phyloP scores from a whole-genome alignment of 2,797 vertebrate species.

The Gymnoscopelus microlampas region DNA sequence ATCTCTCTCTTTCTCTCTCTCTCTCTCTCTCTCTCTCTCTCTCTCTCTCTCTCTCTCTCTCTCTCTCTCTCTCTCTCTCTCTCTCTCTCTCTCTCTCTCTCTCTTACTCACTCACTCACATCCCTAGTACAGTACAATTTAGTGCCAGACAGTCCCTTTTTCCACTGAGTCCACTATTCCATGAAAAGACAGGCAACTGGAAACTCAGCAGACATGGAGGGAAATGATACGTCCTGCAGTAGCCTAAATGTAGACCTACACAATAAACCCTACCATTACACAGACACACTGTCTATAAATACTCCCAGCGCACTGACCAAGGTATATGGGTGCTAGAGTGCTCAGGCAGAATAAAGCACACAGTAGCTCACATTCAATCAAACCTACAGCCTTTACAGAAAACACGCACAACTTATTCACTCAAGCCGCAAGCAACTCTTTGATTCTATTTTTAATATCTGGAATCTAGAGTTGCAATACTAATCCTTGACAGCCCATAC shows the following conservation, averaged over 20 bases:
- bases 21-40: not conserved
- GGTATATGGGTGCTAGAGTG: not conserved
- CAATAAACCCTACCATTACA: constrained; percentile 61
- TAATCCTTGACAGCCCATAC: too few species aligned
- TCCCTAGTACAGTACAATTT: not conserved
- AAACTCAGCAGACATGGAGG: constrained; percentile 13
- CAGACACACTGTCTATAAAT: constrained; percentile 41
- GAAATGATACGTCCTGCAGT: constrained; percentile 14
- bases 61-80: not conserved
- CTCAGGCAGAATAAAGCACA: not conserved
- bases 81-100: not conserved
- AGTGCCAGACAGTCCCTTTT: not conserved
- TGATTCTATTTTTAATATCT: too few species aligned
- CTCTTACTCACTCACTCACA: not conserved
- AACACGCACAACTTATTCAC: too few species aligned
- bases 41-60: not conserved
- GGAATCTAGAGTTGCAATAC: too few species aligned
- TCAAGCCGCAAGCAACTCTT: too few species aligned
- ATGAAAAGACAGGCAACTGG: constrained; percentile 8
- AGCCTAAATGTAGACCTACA: constrained; percentile 32
- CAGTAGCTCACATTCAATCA: too few species aligned
- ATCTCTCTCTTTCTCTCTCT: not conserved
- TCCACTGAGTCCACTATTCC: constrained; percentile 8
- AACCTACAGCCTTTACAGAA: too few species aligned
- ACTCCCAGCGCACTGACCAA: constrained; percentile 19